Evolutionary conservation across 2,797 vertebrate species (phyloP).

Genomic region (Morus bassanus): DNA sequence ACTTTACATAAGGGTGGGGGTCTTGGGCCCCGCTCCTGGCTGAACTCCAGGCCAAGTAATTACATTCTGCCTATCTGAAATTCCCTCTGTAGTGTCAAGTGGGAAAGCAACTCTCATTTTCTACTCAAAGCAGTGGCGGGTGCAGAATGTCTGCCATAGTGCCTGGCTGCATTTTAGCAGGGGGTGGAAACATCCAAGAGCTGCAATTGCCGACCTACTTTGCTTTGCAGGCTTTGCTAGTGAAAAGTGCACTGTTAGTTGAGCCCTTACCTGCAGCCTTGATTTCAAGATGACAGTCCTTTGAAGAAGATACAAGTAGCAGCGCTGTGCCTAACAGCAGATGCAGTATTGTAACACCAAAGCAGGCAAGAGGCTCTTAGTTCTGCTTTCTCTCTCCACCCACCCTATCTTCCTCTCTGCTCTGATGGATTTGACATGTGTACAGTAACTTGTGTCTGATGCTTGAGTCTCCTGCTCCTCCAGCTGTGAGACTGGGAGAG

Average conservation of each 20-base stretch:
- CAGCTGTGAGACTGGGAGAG: background rate
- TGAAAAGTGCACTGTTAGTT: background rate
- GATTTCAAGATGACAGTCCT: background rate
- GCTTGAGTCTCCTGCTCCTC: background rate
- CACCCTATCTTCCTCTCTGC: background rate
- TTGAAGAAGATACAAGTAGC: background rate
- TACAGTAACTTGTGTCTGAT: background rate
- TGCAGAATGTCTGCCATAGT: background rate
- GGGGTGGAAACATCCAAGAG: background rate
- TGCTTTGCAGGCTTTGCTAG: background rate
- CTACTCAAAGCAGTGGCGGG: background rate
- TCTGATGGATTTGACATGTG: background rate
- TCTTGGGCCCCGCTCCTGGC: conserved; percentile 29
- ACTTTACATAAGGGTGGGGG: conserved; percentile 48
- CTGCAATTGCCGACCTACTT: background rate
- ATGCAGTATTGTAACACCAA: background rate
- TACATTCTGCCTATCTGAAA: conserved; percentile 62
- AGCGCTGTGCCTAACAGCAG: background rate
- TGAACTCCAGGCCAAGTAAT: conserved; percentile 56
- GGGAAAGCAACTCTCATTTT: conserved; percentile 26
- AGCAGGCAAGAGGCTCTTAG: background rate
- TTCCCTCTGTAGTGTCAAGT: conserved; percentile 23
- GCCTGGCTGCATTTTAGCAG: background rate
- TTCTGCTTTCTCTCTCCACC: background rate
- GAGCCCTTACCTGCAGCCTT: background rate